These are phyloP conservation scores for Zootermopsis nevadensis DNA, from an alignment of 2,888 invertebrate species.

Conservation along the genomic window DNA sequence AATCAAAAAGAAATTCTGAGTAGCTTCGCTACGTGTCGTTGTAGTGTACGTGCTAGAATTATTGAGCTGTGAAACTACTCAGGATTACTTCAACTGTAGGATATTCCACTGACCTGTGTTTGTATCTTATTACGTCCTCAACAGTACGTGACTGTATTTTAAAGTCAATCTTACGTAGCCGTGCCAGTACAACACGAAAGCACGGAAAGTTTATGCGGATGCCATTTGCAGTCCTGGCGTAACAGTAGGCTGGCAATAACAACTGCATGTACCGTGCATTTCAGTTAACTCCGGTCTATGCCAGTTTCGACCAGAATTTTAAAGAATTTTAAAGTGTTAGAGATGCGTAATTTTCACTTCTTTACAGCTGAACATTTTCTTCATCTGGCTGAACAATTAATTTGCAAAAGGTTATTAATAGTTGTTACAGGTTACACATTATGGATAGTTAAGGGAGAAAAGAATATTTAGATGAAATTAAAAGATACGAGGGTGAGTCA, in stretches of 20 bases:
- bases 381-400: too few species aligned
- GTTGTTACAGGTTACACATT: too few species aligned
- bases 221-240: not conserved
- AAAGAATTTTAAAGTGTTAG: too few species aligned
- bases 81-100: not conserved
- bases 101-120: not conserved
- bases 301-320: too few species aligned
- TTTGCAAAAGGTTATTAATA: too few species aligned
- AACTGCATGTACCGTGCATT: not conserved
- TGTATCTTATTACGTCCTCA: not conserved
- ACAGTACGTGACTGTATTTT: slow-evolving; percentile 6
- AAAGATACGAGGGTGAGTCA: too few species aligned
- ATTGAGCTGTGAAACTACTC: not conserved
- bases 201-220: not conserved
- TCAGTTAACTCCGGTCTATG: not conserved
- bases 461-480: too few species aligned
- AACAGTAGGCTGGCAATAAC: not conserved
- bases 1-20: too few species aligned
- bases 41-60: not conserved
- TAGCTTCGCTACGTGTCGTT: too few species aligned
- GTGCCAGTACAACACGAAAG: not conserved
- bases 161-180: not conserved
- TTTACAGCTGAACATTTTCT: too few species aligned
- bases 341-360: too few species aligned
- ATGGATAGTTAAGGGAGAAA: too few species aligned